A percentile compares a stretch with the other conserved stretches of the same genome.
These are phyloP conservation scores for Carettochelys insculpta DNA, from an alignment of 2,113 vertebrate genomes.

Conservation along the genomic window DNA sequence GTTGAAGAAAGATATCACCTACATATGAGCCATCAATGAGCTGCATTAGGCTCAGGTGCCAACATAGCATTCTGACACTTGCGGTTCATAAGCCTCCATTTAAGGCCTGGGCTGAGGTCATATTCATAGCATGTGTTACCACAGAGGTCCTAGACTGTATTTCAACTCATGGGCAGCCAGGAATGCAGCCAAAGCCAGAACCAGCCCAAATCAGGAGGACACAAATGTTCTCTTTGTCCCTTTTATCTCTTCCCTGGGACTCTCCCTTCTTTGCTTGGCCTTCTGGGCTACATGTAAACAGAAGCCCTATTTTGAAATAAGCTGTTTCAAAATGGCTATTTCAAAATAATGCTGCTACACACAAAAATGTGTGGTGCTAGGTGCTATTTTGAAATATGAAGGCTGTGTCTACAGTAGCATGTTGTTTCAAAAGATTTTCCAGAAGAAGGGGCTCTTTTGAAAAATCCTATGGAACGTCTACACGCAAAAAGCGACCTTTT, in stretches of 20 bases:
- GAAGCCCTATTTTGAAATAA: too few relatives aligned
- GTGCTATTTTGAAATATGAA: too few relatives aligned
- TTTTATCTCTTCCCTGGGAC: background rate
- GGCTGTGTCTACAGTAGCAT: too few relatives aligned
- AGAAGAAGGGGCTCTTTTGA: too few relatives aligned
- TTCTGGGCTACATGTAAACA: too few relatives aligned
- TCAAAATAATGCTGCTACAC: too few relatives aligned
- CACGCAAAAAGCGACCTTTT: too few relatives aligned
- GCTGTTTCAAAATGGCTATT: too few relatives aligned
- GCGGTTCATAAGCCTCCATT: background rate
- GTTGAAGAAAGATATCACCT: background rate
- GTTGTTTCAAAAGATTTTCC: too few relatives aligned
- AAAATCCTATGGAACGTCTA: too few relatives aligned
- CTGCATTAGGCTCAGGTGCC: background rate
- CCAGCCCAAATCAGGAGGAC: background rate
- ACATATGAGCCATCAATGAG: accelerated
- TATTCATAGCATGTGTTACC: background rate
- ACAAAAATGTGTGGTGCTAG: too few relatives aligned
- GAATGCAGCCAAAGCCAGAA: background rate
- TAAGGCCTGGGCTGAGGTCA: background rate
- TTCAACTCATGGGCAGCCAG: background rate
- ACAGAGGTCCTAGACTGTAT: background rate
- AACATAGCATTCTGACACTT: background rate
- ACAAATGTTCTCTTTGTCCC: background rate
- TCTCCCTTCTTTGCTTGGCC: background rate